A percentile compares a stretch with the other conserved stretches of the same genome.
Evolutionary conservation across 2,797 vertebrate species (phyloP).

Genomic region (Perodicticus potto): DNA sequence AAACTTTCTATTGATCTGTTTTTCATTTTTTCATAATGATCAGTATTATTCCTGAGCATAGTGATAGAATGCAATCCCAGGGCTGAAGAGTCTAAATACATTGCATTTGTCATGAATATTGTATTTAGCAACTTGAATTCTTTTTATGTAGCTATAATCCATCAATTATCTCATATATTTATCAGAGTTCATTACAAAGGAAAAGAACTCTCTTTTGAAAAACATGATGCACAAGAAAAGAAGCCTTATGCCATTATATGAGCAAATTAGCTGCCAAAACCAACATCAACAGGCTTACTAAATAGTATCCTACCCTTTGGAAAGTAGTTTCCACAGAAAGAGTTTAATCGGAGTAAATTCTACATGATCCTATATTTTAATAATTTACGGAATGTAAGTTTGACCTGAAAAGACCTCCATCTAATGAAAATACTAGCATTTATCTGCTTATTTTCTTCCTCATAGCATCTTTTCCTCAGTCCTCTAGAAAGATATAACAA

Average conservation of each 20-base stretch:
- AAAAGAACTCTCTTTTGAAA: conserved; percentile 52
- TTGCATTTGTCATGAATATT: conserved; percentile 57
- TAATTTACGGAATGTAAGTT: background rate
- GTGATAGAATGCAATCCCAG: conserved; percentile 61
- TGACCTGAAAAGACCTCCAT: background rate
- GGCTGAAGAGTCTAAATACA: conserved; percentile 29
- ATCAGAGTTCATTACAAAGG: conserved; percentile 65
- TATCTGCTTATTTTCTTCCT: conserved; percentile 40
- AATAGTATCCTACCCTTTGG: background rate
- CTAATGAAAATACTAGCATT: conserved; percentile 54
- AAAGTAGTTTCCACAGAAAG: conserved; percentile 58
- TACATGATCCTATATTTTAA: background rate
- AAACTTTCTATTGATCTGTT: background rate
- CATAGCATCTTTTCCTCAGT: background rate
- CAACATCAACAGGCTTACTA: conserved; percentile 60
- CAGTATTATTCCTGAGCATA: conserved; percentile 57
- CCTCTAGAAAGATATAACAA: background rate
- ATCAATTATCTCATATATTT: conserved; percentile 73
- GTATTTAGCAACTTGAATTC: conserved; percentile 52
- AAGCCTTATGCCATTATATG: conserved; percentile 59
- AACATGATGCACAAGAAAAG: conserved; percentile 56
- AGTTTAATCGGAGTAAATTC: conserved; percentile 59
- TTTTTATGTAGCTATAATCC: conserved; percentile 60
- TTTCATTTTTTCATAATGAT: conserved; percentile 52
- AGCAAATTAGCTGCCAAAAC: conserved; percentile 76